Evolutionary conservation across 2,888 invertebrate species (phyloP), one percentile per base, ranked within the genome.

Genomic region (Apotomis capreana): DNA sequence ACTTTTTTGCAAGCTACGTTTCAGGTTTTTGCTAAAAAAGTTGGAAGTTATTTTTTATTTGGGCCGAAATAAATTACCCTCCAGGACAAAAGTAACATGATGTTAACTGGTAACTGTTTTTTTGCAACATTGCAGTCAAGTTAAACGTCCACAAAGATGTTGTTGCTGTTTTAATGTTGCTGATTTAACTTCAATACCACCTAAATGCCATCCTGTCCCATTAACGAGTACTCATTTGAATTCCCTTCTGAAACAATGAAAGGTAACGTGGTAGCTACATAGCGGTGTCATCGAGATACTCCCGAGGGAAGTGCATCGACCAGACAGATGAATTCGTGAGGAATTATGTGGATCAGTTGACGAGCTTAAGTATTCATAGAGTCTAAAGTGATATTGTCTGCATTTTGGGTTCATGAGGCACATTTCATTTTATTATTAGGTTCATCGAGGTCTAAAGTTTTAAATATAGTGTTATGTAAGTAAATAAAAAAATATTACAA

Each of bases 271-370:
- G 1, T 26, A 26, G 26, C 15, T 40, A n/a, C 52, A 46, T 5
- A 62, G 46, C n/a, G 26, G 57, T 65, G 52, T 40, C 15, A 59
- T 37, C 60, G n/a, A 61, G 46, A n/a, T 44, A 26, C 9, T 61
- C 68, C 46, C 61, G 13, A 10, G 44, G 46, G 68, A 54, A 60
- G 58, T 52, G 10, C 57, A 44, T 37, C 4, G 55, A 37, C 55
- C 61, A 44, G 49, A 55, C 44, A 40, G 12, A 37, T 57, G 36
- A 54, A 69, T 55, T 55, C 13, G 12, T 61, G 55, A 61, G 54
- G 61, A 62, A 36, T 54, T 55, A 46, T 61, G 55, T 55, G 52
- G 13, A 55, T 54, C 59, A 26, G 12, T 36, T 54, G 36, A 9
- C 15, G 46, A 49, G 13, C 36, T 54, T 61, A 15, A 13, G 49